A percentile compares a stretch with the other conserved stretches of the same genome.
These are phyloP conservation scores for Pseudomugil gertrudae DNA, from an alignment of 2,797 vertebrate genomes.

Conservation along the genomic window DNA sequence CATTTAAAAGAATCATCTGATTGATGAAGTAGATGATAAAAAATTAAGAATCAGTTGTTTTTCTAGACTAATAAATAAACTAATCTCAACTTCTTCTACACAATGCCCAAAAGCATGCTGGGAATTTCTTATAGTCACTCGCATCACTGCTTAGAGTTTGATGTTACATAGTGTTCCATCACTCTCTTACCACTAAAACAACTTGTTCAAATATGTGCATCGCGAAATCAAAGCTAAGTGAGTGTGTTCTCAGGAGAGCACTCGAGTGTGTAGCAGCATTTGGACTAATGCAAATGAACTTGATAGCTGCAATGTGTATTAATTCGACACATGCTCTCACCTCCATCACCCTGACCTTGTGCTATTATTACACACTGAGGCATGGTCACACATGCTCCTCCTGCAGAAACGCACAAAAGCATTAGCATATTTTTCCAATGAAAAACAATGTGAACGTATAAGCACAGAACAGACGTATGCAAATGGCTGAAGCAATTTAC, in stretches of 20 bases:
- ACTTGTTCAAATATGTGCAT: conserved; percentile 12
- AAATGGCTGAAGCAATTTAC: conserved; percentile 75
- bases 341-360: conserved; percentile 61
- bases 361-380: conserved; percentile 50
- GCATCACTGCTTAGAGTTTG: conserved; percentile 9
- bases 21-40: background rate
- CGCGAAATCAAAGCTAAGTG: background rate
- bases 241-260: conserved; percentile 29
- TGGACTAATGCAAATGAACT: conserved; percentile 56
- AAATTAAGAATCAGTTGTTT: conserved; percentile 17
- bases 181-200: conserved; percentile 5
- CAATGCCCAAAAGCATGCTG: conserved; percentile 23
- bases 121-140: conserved; percentile 38
- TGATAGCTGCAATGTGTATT: conserved; percentile 49
- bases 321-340: conserved; percentile 65
- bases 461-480: conserved; percentile 68
- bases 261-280: conserved; percentile 34
- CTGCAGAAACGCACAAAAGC: conserved; percentile 21
- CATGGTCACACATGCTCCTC: conserved; percentile 28
- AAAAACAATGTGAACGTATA: conserved; percentile 72
- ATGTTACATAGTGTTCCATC: background rate
- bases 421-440: conserved; percentile 74
- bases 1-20: background rate
- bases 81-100: conserved; percentile 35
- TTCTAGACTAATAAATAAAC: conserved; percentile 31